Percentiles rank a stretch among this genome's conserved stretches.
phyloP scores from a whole-genome alignment of 2,888 invertebrate species.

The Dysmachus trigonus region DNA sequence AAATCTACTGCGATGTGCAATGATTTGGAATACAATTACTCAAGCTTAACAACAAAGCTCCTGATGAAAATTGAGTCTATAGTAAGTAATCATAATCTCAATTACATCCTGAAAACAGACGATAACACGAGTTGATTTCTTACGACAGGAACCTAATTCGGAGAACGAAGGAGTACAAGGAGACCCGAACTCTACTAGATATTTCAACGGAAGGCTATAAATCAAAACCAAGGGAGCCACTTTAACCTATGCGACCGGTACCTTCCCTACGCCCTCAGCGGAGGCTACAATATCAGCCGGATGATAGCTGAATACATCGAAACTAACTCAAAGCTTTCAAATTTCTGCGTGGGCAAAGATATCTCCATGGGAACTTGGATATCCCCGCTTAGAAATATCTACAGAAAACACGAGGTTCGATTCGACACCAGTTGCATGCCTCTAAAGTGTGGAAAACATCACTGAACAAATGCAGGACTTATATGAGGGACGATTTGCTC shows the following conservation, averaged over 20 bases:
- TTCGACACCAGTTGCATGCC: slow-evolving; percentile 95
- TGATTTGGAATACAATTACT: slow-evolving; percentile 79
- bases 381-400: slow-evolving; percentile 79
- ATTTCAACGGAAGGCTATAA: slow-evolving; percentile 87
- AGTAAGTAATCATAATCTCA: slow-evolving; percentile 64
- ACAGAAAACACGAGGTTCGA: slow-evolving; percentile 86
- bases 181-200: slow-evolving; percentile 82
- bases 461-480: slow-evolving; percentile 78
- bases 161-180: slow-evolving; percentile 55
- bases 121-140: slow-evolving; percentile 86
- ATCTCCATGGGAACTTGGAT: slow-evolving; percentile 95
- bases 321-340: slow-evolving; percentile 71
- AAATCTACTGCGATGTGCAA: slow-evolving; percentile 75
- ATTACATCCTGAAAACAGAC: slow-evolving; percentile 90
- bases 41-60: slow-evolving; percentile 81
- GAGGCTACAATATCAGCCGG: slow-evolving; percentile 90
- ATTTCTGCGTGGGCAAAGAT: slow-evolving; percentile 88
- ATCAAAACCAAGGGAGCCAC: slow-evolving; percentile 76
- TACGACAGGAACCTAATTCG: slow-evolving; percentile 66
- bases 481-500: slow-evolving; percentile 63
- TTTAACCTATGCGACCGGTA: slow-evolving; percentile 94
- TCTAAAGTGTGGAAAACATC: slow-evolving; percentile 85
- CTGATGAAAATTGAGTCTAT: slow-evolving; percentile 71
- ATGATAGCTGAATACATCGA: slow-evolving; percentile 83
- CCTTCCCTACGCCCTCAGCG: slow-evolving; percentile 92